These are phyloP conservation scores for Alectura lathami DNA, from an alignment of 2,113 vertebrate species.

Conservation along the genomic window DNA sequence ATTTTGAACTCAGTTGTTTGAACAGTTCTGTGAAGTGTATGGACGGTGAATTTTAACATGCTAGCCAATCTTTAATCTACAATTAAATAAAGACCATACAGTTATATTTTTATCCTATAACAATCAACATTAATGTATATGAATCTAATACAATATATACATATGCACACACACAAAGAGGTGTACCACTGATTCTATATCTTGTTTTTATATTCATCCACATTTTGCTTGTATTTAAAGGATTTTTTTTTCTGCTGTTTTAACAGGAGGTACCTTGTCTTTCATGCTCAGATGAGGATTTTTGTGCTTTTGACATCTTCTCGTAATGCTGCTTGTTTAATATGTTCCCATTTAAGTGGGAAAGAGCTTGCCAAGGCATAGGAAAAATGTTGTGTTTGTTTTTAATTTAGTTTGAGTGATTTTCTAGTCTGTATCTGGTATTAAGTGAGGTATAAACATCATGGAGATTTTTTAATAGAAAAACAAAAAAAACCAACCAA, in stretches of 20 bases:
- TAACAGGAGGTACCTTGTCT: not conserved
- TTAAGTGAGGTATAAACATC: not conserved
- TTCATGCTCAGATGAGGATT: not conserved
- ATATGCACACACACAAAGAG: accelerated
- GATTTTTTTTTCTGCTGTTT: not conserved
- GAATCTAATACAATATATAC: not conserved
- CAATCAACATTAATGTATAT: not conserved
- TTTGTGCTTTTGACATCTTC: not conserved
- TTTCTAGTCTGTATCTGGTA: not conserved
- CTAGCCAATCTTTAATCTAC: not conserved
- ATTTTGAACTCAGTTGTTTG: no score
- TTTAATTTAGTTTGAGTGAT: not conserved
- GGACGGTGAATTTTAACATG: not conserved
- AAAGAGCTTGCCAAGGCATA: not conserved
- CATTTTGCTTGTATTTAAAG: not conserved
- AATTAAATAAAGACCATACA: not conserved
- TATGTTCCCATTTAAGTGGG: not conserved
- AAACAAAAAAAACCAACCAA: not conserved
- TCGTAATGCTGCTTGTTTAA: not conserved
- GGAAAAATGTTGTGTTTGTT: not conserved
- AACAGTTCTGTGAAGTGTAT: no score
- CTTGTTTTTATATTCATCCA: not conserved
- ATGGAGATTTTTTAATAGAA: not conserved
- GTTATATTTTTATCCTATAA: not conserved
- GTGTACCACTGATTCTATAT: accelerated